Evolutionary conservation across 2,888 invertebrate genomes (phyloP).

Genomic region (Philereme vetulata): DNA sequence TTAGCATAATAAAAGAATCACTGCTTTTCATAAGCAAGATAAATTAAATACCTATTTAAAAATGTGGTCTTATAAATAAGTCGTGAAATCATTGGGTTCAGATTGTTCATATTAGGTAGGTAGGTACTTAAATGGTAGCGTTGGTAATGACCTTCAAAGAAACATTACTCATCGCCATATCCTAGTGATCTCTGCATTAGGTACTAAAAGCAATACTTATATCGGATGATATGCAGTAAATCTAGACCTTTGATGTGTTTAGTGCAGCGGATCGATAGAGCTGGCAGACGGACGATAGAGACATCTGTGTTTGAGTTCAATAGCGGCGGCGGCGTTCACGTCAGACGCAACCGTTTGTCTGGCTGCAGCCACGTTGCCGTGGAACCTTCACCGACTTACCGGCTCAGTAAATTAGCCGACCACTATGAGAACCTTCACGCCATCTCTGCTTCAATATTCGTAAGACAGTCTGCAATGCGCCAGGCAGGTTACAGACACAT

Average conservation of each 20-base stretch:
- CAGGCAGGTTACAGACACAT: slow-evolving; percentile 42
- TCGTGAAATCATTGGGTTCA: slow-evolving; percentile 16
- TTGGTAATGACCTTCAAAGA: slow-evolving; percentile 28
- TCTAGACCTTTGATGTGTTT: slow-evolving; percentile 48
- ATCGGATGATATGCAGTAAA: slow-evolving; percentile 26
- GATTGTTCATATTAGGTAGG: too few relatives aligned
- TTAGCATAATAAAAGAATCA: slow-evolving; percentile 8
- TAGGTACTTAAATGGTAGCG: slow-evolving; percentile 2
- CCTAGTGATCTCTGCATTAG: slow-evolving; percentile 19
- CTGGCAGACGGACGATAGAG: slow-evolving; percentile 64
- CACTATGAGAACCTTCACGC: slow-evolving; percentile 67
- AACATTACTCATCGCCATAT: slow-evolving; percentile 35
- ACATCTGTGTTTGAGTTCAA: slow-evolving; percentile 58
- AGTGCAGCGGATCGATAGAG: slow-evolving; percentile 77
- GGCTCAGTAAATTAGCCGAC: slow-evolving; percentile 66
- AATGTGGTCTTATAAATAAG: background rate
- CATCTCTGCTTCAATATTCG: slow-evolving; percentile 44
- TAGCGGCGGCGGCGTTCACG: slow-evolving; percentile 76
- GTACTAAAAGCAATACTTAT: slow-evolving; percentile 9
- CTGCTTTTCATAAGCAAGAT: background rate
- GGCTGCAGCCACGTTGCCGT: slow-evolving; percentile 67
- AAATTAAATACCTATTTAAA: background rate
- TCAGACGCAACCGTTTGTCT: slow-evolving; percentile 67
- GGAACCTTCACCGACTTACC: slow-evolving; percentile 81
- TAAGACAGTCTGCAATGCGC: slow-evolving; percentile 63